Conservation (phyloP, 1,140 invertebrate species). For the Acarapis woodi region DNA sequence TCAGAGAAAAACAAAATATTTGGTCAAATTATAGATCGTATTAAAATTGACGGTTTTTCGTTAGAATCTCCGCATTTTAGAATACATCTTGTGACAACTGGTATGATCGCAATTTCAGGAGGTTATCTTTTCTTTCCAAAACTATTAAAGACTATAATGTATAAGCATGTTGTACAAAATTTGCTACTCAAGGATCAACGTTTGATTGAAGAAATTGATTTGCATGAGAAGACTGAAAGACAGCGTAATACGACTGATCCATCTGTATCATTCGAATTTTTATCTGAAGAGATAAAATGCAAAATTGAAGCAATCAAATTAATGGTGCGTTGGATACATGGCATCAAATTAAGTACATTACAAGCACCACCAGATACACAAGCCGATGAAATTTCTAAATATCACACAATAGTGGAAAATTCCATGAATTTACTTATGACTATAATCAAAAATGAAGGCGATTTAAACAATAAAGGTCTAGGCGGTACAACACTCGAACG, state of each 20-base stretch:
- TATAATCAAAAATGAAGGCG: slow-evolving; percentile 61
- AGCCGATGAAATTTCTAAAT: slow-evolving; percentile 7
- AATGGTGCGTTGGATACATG: slow-evolving; percentile 79
- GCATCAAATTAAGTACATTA: slow-evolving; percentile 29
- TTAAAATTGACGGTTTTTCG: slow-evolving; percentile 28
- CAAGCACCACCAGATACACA: slow-evolving; percentile 7
- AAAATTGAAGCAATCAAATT: slow-evolving; percentile 83
- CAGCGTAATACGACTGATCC: slow-evolving; percentile 5
- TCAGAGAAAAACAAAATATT: slow-evolving; percentile 37
- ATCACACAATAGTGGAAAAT: slow-evolving; percentile 10
- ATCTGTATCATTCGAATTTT: slow-evolving; percentile 32
- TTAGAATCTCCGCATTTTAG: slow-evolving; percentile 54
- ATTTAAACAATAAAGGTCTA: slow-evolving; percentile 30
- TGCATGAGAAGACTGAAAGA: slow-evolving; percentile 9
- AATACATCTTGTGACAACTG: slow-evolving; percentile 68
- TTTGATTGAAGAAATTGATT: slow-evolving; percentile 6
- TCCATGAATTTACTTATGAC: slow-evolving; percentile 72
- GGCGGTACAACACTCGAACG: slow-evolving; percentile 32
- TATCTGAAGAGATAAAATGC: slow-evolving; percentile 66
- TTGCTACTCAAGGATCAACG: slow-evolving; percentile 47
- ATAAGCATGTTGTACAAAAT: slow-evolving; percentile 80
- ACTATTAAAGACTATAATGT: slow-evolving; percentile 65
- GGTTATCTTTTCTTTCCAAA: slow-evolving; percentile 57
- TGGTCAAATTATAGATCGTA: slow-evolving; percentile 39
- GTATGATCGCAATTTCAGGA: slow-evolving; percentile 63